Evolutionary conservation across 1,140 invertebrate genomes (phyloP), one percentile per base, ranked within the genome.

Genomic region (Oppia nitens): DNA sequence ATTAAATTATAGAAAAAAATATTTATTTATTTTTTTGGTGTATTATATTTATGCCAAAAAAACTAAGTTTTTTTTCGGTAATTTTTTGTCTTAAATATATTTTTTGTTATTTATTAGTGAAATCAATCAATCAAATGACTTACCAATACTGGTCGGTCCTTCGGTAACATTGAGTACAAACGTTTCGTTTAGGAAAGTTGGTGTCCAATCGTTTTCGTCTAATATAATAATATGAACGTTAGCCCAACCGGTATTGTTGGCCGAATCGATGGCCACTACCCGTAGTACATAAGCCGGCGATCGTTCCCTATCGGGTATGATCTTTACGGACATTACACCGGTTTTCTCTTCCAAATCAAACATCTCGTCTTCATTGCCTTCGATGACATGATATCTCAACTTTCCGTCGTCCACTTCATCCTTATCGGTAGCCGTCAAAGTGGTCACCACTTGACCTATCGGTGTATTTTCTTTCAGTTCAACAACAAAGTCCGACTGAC

Each of bases 111-210:
- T n/a, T n/a, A n/a, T n/a, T n/a, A n/a, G n/a, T n/a, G n/a, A n/a
- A n/a, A n/a, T n/a, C n/a, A n/a, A n/a, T n/a, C n/a, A n/a, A n/a
- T n/a, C n/a, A n/a, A n/a, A n/a, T n/a, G n/a, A n/a, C n/a, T n/a
- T 40, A 40, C 48, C 59, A 53, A 74, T 70, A 6, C 69, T 65
- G 21, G 67, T 67, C 29, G 62, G 62, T 12, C 73, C 70, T 66
- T 75, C 74, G 17, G 64, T 69, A 1, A 74, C 68, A 58, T 69
- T 69, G 0, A 73, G 62, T 12, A 64, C 47, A 61, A 74, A 75
- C 1, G 69, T 70, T 32, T 63, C 62, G 57, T 71, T 66, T 23
- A 64, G 57, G 62, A 75, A 75, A 45, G 71, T 70, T 50, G 32
- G 48, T 48, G 50, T 53, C 32, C 45, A 54, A 59, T 67, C 66